phyloP scores from a whole-genome alignment of 2,113 vertebrate genomes.

The Rhipidura dahli region DNA sequence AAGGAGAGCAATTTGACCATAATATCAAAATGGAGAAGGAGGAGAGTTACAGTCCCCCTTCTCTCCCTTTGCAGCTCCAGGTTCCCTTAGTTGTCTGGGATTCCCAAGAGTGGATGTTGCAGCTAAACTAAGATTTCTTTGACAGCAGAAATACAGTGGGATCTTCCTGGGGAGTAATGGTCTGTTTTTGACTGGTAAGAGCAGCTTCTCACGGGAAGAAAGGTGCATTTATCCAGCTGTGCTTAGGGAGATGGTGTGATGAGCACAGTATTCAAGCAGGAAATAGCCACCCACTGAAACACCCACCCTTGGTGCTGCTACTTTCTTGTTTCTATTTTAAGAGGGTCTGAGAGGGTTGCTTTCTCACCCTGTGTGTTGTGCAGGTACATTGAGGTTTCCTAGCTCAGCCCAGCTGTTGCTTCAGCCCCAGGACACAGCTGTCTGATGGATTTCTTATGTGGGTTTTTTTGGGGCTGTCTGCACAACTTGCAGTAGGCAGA shows the following conservation, averaged over 20 bases:
- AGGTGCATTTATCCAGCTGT: not conserved
- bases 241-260: not conserved
- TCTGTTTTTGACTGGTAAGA: not conserved
- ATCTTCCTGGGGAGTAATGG: not conserved
- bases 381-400: not conserved
- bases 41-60: not conserved
- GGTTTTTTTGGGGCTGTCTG: not conserved
- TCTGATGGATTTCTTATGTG: fast-evolving
- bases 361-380: not conserved
- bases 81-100: not conserved
- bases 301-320: fast-evolving
- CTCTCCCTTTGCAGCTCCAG: not conserved
- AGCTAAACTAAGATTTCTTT: not conserved
- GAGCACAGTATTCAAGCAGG: not conserved
- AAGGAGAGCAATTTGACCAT: not conserved
- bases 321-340: not conserved
- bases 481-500: fast-evolving
- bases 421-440: not conserved
- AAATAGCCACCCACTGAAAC: not conserved
- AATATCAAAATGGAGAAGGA: not conserved
- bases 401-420: not conserved
- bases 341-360: not conserved
- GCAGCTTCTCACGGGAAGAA: not conserved
- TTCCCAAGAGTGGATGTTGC: not conserved
- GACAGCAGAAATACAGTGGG: not conserved